These are phyloP conservation scores for Cryptoblepharus egeriae DNA, from an alignment of 2,797 vertebrate genomes.

Conservation along the genomic window DNA sequence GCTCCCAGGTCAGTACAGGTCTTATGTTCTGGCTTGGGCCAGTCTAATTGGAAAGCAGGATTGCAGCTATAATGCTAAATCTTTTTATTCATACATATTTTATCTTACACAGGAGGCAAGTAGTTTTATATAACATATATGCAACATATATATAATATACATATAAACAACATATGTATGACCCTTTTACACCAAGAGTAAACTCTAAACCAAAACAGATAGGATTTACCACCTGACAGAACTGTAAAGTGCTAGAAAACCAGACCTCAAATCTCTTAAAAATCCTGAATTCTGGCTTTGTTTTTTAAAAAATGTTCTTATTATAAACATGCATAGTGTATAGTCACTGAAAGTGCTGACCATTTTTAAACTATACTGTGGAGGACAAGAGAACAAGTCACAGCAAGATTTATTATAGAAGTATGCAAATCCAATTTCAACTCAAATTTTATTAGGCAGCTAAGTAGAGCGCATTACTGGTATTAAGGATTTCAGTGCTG, in stretches of 20 bases:
- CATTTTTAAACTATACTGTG: background rate
- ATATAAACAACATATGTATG: no score
- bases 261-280: background rate
- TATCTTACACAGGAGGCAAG: no score
- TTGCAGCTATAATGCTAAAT: no score
- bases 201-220: background rate
- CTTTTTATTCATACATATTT: background rate
- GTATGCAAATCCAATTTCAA: constrained; percentile 30
- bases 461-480: background rate
- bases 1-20: no score
- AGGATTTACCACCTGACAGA: background rate
- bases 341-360: constrained; percentile 20
- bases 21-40: no score
- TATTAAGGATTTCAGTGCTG: constrained; percentile 5
- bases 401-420: constrained; percentile 10
- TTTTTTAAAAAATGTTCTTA: background rate
- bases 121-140: no score
- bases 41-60: no score
- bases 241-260: background rate
- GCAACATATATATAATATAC: no score
- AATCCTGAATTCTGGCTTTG: background rate
- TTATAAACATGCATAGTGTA: background rate
- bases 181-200: background rate
- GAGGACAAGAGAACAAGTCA: constrained; percentile 11
- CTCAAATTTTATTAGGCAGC: constrained; percentile 15